A percentile compares a stretch with the other conserved stretches of the same genome.
These are phyloP conservation scores for Formica exsecta DNA, from an alignment of 1,140 invertebrate species.

Conservation along the genomic window DNA sequence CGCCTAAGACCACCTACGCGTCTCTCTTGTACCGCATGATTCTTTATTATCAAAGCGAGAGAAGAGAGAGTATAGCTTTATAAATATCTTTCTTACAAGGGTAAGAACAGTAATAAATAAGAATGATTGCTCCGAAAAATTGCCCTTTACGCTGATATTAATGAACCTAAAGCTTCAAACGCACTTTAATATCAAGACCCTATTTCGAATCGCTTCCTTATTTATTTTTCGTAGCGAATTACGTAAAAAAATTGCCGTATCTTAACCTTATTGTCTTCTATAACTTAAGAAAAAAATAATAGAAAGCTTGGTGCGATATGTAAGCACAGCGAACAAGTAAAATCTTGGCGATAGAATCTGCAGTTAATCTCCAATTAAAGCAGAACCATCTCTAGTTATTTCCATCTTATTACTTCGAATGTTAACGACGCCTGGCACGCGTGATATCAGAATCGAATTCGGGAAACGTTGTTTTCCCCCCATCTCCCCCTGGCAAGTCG, in stretches of 20 bases:
- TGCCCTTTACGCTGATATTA: not conserved
- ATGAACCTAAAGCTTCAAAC: not conserved
- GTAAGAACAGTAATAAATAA: not conserved
- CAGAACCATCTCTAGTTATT: not conserved
- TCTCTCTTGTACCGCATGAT: conserved; percentile 34
- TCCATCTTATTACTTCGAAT: not conserved
- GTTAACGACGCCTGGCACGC: conserved; percentile 19
- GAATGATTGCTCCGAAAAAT: not conserved
- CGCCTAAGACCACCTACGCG: conserved; percentile 66
- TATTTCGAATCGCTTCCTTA: not conserved
- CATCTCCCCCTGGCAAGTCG: not conserved
- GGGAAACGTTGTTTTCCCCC: conserved; percentile 20
- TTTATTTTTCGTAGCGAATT: not conserved
- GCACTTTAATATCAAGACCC: too few relatives aligned
- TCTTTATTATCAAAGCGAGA: not conserved
- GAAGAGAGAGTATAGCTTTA: not conserved
- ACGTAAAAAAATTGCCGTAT: not conserved
- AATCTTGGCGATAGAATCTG: not conserved
- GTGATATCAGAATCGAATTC: conserved; percentile 34
- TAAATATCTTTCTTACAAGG: conserved; percentile 6
- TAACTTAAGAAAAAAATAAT: not conserved
- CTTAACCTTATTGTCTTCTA: not conserved
- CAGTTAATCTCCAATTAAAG: not conserved
- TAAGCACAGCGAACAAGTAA: not conserved
- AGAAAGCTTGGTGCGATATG: not conserved